These are phyloP conservation scores for Rhingia rostrata DNA, from an alignment of 2,888 invertebrate genomes.

Conservation along the genomic window DNA sequence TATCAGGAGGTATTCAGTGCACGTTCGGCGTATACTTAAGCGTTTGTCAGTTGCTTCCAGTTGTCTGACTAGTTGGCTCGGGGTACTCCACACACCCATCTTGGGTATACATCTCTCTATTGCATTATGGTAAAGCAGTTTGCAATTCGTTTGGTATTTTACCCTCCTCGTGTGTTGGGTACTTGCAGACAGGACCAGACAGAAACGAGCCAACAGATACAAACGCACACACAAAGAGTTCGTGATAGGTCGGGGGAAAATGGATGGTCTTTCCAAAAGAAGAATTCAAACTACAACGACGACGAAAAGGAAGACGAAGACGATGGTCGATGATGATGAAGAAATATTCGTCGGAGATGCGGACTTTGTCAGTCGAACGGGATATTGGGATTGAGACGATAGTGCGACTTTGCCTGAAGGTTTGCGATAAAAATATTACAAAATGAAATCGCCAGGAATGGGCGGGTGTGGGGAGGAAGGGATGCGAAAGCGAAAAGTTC, in stretches of 20 bases:
- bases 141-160: conserved; percentile 60
- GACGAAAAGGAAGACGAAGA: conserved; percentile 6
- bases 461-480: background rate
- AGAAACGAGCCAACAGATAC: conserved; percentile 31
- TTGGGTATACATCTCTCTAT: conserved; percentile 16
- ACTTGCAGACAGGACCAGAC: conserved; percentile 50
- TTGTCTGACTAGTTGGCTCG: conserved; percentile 59
- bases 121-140: conserved; percentile 64
- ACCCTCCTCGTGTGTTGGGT: conserved; percentile 1
- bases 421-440: conserved; percentile 59
- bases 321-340: conserved; percentile 60
- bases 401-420: conserved; percentile 66
- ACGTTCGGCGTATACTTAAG: conserved; percentile 69
- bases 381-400: conserved; percentile 29
- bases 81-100: background rate
- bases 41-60: conserved; percentile 67
- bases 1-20: conserved; percentile 69
- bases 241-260: conserved; percentile 52
- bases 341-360: conserved; percentile 61
- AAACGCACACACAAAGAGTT: conserved; percentile 25
- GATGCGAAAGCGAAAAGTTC: conserved; percentile 2
- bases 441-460: conserved; percentile 18
- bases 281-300: conserved; percentile 12
- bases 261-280: background rate
- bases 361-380: conserved; percentile 47